Percentiles rank a stretch among this genome's conserved stretches.
Conservation (phyloP, 2,888 invertebrate genomes). For the Xanthia icteritia region DNA sequence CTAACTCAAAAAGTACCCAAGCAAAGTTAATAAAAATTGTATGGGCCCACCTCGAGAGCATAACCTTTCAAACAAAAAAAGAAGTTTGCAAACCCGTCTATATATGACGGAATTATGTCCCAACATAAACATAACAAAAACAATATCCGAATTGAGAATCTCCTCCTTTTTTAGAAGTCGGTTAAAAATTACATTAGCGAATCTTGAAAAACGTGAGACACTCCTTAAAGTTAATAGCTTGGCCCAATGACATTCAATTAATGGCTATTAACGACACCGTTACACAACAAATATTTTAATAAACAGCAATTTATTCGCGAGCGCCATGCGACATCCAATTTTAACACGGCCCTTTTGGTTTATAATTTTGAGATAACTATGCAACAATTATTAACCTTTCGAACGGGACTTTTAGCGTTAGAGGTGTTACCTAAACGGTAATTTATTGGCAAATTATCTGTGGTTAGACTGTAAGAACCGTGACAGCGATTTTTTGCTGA, state of each 20-base stretch:
- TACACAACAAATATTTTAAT: constrained; percentile 41
- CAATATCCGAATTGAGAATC: no score
- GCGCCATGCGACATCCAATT: constrained; percentile 17
- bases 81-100: no score
- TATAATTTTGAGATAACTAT: neutral
- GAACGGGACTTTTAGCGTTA: neutral
- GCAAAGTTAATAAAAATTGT: no score
- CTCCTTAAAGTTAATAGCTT: constrained; percentile 4
- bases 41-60: no score
- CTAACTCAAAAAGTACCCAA: no score
- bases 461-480: constrained; percentile 1
- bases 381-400: constrained; percentile 1
- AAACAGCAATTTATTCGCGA: constrained; percentile 35
- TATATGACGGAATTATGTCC: no score
- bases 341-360: neutral
- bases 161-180: no score
- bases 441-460: neutral
- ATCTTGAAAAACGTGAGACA: neutral
- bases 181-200: no score
- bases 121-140: no score
- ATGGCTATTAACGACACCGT: constrained; percentile 30
- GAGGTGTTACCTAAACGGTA: neutral
- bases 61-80: no score
- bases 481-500: no score
- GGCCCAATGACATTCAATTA: constrained; percentile 39